A percentile compares a stretch with the other conserved stretches of the same genome.
Conservation (phyloP, 2,113 vertebrate genomes). For the Turdus rufiventris region DNA sequence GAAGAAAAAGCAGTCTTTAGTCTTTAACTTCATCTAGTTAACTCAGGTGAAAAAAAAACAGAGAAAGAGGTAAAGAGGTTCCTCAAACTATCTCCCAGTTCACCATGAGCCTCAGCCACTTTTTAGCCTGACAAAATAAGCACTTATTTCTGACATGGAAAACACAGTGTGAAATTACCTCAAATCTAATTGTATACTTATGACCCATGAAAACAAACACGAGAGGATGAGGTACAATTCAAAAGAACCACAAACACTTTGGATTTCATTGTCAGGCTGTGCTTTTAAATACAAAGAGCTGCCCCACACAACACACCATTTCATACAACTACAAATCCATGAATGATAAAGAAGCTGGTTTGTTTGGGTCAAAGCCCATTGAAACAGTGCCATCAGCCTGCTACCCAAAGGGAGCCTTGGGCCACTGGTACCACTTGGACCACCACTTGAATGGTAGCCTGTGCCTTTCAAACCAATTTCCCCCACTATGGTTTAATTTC, state of each 20-base stretch:
- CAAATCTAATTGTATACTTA: not conserved
- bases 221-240: not conserved
- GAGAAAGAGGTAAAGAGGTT: not conserved
- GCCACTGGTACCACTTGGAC: no score
- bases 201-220: not conserved
- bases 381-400: not conserved
- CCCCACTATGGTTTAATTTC: not conserved
- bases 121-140: not conserved
- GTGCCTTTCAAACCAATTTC: not conserved
- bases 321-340: not conserved
- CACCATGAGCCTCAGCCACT: not conserved
- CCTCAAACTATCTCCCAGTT: not conserved
- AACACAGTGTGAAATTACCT: not conserved
- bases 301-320: not conserved
- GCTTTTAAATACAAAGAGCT: not conserved
- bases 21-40: not conserved
- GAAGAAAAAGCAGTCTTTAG: not conserved
- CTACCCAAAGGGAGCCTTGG: not conserved
- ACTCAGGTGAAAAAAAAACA: not conserved
- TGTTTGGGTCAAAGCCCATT: not conserved
- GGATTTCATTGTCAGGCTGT: not conserved
- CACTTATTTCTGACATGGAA: not conserved
- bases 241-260: not conserved
- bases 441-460: not conserved
- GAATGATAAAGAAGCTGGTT: not conserved